Base-by-base conservation (phyloP, 2,113 vertebrate species). In the Stegastes partitus region DNA sequence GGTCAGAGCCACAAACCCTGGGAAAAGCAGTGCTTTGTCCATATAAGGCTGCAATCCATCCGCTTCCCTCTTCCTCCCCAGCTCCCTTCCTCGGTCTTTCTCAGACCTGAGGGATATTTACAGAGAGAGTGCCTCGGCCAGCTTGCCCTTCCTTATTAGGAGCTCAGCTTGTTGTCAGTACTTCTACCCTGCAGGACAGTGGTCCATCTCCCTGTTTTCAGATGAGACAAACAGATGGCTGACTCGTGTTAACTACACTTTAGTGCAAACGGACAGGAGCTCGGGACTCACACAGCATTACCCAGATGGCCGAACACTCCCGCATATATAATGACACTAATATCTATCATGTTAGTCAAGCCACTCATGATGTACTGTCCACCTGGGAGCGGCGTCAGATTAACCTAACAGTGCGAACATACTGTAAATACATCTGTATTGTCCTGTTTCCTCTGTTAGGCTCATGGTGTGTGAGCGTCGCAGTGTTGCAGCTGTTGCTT, bases 1-100 rank as follows among this genome's bases (percentile, higher is more conserved):
- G 88, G 85, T 93, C 89, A 85, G 91, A 90, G 75, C 85, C 91
- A 87, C 93, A 92, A 93, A 94, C 91, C 94, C 90, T 95, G 95
- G 93, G 94, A 95, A 95, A 95, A 93, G 87, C 91, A 90, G 79
- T 73, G 92, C 93, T 94, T 92, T 95, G 87, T 89, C 95, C 94
- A 94, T 95, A 95, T 95, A 95, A 94, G 95, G 94, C 83, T 93
- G 88, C 91, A 93, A 94, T 94, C 93, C 93, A 93, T 95, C 94
- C 93, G 91, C 93, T 94, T 91, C 90, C 91, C 91, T 93, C 90
- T 94, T 92, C 92, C 93, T 93, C 91, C 85, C 88, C 81, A 80
- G 77, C 82, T 90, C 91, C 86, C 87, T 93, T 91, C 93, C 86
- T 82, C 74, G 75, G 75, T 88, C 91, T 92, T 93, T 93, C 94